phyloP scores from a whole-genome alignment of 2,888 invertebrate genomes.

The Vanessa cardui region DNA sequence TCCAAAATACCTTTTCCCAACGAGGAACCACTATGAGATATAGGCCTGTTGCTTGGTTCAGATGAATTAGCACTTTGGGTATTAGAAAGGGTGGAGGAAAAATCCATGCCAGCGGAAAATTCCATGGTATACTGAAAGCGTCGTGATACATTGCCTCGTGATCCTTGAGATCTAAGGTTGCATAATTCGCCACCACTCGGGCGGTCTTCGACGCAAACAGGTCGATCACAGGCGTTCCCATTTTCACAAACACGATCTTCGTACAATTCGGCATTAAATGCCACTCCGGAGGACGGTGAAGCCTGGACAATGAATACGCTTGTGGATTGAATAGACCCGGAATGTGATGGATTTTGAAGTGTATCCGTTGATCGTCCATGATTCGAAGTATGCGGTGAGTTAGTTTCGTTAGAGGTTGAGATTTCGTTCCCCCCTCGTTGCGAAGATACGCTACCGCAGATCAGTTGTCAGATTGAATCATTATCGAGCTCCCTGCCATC shows the following conservation, averaged over 20 bases:
- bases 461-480: conserved; percentile 15
- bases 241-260: conserved; percentile 32
- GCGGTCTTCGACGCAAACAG: conserved; percentile 20
- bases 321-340: conserved; percentile 17
- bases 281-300: conserved; percentile 40
- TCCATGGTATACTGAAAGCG: conserved; percentile 32
- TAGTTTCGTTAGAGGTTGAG: background rate
- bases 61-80: conserved; percentile 26
- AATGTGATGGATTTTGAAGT: conserved; percentile 2
- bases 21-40: conserved; percentile 34
- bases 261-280: conserved; percentile 35
- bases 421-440: conserved; percentile 14
- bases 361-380: background rate
- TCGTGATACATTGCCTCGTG: conserved; percentile 16
- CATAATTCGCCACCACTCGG: conserved; percentile 21
- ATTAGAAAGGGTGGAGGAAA: conserved; percentile 32
- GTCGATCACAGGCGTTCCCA: conserved; percentile 13
- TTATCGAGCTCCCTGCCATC: background rate
- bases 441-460: conserved; percentile 3
- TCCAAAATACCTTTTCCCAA: conserved; percentile 44
- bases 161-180: conserved; percentile 4
- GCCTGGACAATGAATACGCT: conserved; percentile 42
- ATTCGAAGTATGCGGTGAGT: background rate
- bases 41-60: conserved; percentile 31
- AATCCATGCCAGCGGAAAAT: conserved; percentile 34